These are phyloP conservation scores for Cheirogaleus major DNA, from an alignment of 2,797 vertebrate species.

Conservation along the genomic window DNA sequence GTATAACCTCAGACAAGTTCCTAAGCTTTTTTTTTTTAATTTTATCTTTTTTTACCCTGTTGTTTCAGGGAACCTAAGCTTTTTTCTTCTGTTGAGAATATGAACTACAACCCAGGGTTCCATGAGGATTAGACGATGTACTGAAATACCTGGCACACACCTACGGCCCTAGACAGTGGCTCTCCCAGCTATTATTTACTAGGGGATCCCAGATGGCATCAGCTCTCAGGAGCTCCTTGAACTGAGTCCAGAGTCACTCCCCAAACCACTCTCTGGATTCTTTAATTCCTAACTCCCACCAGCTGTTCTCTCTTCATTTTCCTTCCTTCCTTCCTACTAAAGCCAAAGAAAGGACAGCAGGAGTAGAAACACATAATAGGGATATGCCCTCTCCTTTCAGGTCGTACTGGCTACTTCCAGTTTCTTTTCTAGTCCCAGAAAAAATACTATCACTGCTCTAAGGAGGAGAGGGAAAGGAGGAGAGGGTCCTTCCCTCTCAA, in stretches of 20 bases:
- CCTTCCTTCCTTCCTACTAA: conserved; percentile 24
- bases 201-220: background rate
- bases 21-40: background rate
- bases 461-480: background rate
- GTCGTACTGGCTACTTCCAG: background rate
- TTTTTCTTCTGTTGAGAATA: background rate
- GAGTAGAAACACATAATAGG: conserved; percentile 13
- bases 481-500: background rate
- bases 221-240: conserved; percentile 29
- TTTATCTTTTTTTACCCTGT: too few species aligned
- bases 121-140: background rate
- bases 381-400: background rate
- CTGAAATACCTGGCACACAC: background rate
- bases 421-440: background rate
- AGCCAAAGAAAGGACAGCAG: conserved; percentile 24
- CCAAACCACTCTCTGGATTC: background rate
- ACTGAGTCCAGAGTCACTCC: conserved; percentile 29
- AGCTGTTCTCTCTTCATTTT: conserved; percentile 11
- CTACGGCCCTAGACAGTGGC: background rate
- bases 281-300: conserved; percentile 50
- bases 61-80: background rate
- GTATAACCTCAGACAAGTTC: background rate
- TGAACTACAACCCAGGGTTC: background rate
- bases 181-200: background rate
- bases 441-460: background rate